These are phyloP conservation scores for Craniophora ligustri DNA, from an alignment of 2,888 invertebrate genomes.

Conservation along the genomic window DNA sequence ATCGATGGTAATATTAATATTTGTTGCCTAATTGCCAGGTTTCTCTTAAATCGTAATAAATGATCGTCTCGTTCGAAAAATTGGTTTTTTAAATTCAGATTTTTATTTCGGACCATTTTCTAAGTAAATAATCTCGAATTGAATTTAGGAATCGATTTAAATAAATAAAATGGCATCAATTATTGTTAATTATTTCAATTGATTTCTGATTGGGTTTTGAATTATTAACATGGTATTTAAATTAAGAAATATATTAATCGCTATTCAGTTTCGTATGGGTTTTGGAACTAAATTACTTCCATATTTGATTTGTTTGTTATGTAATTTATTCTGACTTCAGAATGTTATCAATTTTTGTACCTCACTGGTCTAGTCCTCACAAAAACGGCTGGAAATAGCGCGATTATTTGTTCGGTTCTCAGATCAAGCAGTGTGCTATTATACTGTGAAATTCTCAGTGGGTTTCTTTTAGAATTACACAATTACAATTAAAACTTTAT, in stretches of 20 bases:
- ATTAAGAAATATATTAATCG: conserved; percentile 2
- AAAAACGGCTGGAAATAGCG: no score
- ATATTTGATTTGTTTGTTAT: no score
- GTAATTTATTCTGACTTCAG: background rate
- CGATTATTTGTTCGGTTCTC: no score
- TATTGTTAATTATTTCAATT: conserved; percentile 32
- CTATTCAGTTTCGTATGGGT: background rate
- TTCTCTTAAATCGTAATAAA: conserved; percentile 47
- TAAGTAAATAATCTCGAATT: conserved; percentile 18
- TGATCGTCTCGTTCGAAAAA: conserved; percentile 22
- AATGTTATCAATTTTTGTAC: no score
- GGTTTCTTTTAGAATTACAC: no score
- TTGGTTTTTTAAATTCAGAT: conserved; percentile 19
- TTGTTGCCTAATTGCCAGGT: conserved; percentile 28
- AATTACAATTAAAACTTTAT: no score
- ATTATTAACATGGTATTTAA: conserved; percentile 9
- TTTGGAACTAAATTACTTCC: background rate
- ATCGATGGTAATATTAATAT: conserved; percentile 26
- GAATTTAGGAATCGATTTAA: conserved; percentile 30
- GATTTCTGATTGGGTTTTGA: conserved; percentile 26
- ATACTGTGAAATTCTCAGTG: no score
- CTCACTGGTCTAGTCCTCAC: no score
- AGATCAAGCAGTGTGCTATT: no score
- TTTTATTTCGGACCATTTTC: conserved; percentile 12
- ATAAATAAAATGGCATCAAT: conserved; percentile 32